Evolutionary conservation across 53 echinoderm and acorn worm species (phyloP).

Genomic region (Paelopatides confundens): DNA sequence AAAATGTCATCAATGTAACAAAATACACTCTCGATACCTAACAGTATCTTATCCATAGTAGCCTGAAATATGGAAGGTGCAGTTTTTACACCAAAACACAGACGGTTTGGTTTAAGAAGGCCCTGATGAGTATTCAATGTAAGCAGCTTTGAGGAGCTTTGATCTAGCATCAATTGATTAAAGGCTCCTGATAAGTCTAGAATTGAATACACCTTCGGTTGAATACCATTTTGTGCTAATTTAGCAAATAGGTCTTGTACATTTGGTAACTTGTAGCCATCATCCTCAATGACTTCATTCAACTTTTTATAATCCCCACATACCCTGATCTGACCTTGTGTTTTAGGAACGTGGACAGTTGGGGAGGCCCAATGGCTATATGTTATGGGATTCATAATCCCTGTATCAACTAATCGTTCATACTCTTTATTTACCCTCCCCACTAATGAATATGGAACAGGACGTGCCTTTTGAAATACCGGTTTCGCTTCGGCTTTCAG

Average conservation of each 20-base stretch:
- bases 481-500: background rate
- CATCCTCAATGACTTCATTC: constrained; percentile 59
- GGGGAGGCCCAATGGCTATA: constrained; percentile 60
- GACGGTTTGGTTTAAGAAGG: constrained; percentile 28
- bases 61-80: constrained; percentile 53
- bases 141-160: constrained; percentile 33
- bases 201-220: constrained; percentile 50
- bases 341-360: constrained; percentile 52
- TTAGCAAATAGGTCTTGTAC: constrained; percentile 40
- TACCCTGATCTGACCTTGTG: constrained; percentile 46
- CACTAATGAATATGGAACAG: constrained; percentile 50
- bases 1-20: constrained; percentile 50
- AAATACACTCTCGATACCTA: constrained; percentile 22
- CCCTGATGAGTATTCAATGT: constrained; percentile 51
- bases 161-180: constrained; percentile 22
- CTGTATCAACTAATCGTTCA: constrained; percentile 45
- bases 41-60: constrained; percentile 44
- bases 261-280: constrained; percentile 57
- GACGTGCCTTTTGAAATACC: background rate
- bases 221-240: constrained; percentile 28
- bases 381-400: constrained; percentile 18
- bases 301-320: constrained; percentile 59
- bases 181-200: constrained; percentile 47
- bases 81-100: constrained; percentile 44
- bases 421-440: constrained; percentile 49